Conservation (phyloP, 2,113 vertebrate genomes). For the Pteronura brasiliensis region DNA sequence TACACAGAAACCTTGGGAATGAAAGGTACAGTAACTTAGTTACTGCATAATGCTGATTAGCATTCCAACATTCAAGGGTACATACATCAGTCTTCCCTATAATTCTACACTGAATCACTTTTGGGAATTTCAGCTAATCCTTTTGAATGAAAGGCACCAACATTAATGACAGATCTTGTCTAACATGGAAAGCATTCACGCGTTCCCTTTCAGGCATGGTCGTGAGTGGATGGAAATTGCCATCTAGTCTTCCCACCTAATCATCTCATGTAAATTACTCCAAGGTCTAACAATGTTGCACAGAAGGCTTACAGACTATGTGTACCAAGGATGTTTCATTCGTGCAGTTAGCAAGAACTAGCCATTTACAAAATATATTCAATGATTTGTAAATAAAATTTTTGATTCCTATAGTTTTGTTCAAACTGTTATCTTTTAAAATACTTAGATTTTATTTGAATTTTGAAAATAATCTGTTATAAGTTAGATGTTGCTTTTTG, state of each 20-base stretch:
- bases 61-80: not conserved
- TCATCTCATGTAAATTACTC: not conserved
- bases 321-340: not conserved
- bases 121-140: not conserved
- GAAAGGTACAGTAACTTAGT: not conserved
- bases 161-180: not conserved
- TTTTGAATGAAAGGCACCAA: constrained; percentile 14
- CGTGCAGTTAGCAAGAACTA: constrained; percentile 66
- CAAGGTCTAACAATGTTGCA: not conserved
- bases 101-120: constrained; percentile 8
- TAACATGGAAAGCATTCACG: not conserved
- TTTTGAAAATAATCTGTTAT: constrained; percentile 65
- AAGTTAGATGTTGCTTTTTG: constrained; percentile 65
- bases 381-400: constrained; percentile 56
- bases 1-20: constrained; percentile 55
- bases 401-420: constrained; percentile 67
- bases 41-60: not conserved
- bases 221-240: not conserved
- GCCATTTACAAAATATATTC: constrained; percentile 56
- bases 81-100: not conserved
- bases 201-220: not conserved
- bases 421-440: constrained; percentile 66
- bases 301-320: not conserved
- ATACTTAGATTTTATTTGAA: constrained; percentile 57
- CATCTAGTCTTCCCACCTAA: not conserved